phyloP scores from a whole-genome alignment of 2,888 invertebrate genomes.

The Coremacera marginata region DNA sequence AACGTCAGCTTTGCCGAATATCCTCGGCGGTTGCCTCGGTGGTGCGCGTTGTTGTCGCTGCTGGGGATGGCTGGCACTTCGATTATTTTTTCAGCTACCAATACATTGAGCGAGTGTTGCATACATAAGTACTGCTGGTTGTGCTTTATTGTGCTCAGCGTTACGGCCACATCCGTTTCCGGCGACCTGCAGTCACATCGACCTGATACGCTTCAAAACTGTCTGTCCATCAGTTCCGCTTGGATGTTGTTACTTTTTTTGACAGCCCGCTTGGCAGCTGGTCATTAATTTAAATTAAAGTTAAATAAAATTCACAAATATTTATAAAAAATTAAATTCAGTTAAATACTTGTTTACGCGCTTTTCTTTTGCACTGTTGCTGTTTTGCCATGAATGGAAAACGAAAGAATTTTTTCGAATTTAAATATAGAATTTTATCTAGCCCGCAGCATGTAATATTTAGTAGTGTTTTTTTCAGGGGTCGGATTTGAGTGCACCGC shows the following conservation, averaged over 20 bases:
- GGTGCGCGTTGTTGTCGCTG: neutral
- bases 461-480: neutral
- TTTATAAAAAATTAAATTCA: constrained; percentile 15
- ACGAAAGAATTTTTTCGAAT: no score
- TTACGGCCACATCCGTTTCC: constrained; percentile 43
- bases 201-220: neutral
- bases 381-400: no score
- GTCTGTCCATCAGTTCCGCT: no score
- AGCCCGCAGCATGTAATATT: no score
- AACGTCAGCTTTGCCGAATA: neutral
- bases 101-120: neutral
- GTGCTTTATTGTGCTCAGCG: constrained; percentile 45
- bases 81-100: neutral
- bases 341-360: neutral
- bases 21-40: constrained; percentile 15
- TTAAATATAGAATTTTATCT: no score
- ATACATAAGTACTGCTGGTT: constrained; percentile 53
- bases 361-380: neutral
- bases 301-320: constrained; percentile 10
- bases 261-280: no score
- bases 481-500: neutral
- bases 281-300: neutral
- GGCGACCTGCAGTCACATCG: neutral
- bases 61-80: neutral
- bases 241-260: no score